These are phyloP conservation scores for Meriones psammophilus DNA, from an alignment of 2,797 vertebrate genomes.

Conservation along the genomic window DNA sequence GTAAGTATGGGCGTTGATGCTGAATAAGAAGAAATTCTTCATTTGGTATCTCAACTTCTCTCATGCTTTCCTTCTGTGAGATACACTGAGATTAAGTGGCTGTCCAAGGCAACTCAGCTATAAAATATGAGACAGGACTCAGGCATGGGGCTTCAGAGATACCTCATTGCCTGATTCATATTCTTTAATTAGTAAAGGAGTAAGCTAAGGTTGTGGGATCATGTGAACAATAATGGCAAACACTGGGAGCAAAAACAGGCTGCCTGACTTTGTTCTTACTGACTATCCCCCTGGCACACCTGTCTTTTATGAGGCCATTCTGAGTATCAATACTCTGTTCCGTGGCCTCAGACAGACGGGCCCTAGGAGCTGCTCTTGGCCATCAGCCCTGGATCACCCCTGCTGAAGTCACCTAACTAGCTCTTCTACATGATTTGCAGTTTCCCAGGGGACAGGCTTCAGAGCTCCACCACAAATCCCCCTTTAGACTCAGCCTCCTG, in stretches of 20 bases:
- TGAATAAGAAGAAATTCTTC: neutral
- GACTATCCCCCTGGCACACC: too few relatives aligned
- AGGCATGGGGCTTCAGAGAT: neutral
- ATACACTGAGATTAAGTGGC: neutral
- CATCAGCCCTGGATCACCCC: constrained; percentile 5
- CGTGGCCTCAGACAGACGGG: neutral
- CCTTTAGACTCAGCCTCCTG: neutral
- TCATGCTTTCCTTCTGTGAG: neutral
- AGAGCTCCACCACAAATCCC: neutral
- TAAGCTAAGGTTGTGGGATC: neutral
- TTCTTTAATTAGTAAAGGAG: neutral
- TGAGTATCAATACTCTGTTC: neutral
- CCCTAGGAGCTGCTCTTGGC: constrained; percentile 50
- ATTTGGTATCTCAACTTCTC: neutral
- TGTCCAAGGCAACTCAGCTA: neutral
- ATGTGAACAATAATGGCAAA: neutral
- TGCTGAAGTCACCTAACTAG: constrained; percentile 57
- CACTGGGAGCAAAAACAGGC: neutral
- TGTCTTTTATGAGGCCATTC: neutral
- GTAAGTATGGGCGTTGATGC: fast-evolving
- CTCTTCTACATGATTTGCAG: neutral
- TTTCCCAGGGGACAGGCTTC: constrained; percentile 28
- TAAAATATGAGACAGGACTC: neutral
- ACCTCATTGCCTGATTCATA: neutral
- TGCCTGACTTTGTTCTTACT: neutral